Percentiles rank a stretch among this genome's conserved stretches.
These are phyloP conservation scores for Benthosema pterotum DNA, from an alignment of 2,797 vertebrate species.

Conservation along the genomic window DNA sequence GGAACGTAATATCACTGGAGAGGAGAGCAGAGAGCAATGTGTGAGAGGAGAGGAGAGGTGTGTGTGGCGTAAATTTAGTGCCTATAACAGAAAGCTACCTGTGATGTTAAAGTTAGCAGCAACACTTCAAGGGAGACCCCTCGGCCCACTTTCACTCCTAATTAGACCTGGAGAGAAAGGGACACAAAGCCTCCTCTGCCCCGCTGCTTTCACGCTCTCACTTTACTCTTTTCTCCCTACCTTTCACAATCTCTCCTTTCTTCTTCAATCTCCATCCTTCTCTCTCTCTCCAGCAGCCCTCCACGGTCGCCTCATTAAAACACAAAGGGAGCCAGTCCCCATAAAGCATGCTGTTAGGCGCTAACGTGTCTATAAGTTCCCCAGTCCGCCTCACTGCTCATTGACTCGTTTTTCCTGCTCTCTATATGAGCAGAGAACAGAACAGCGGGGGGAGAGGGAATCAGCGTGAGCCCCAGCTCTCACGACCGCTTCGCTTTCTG, in stretches of 20 bases:
- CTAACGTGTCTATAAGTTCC: conserved; percentile 57
- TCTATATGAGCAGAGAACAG: conserved; percentile 38
- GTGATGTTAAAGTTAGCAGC: conserved; percentile 32
- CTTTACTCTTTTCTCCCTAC: conserved; percentile 29
- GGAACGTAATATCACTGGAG: conserved; percentile 1
- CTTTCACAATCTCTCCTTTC: conserved; percentile 1
- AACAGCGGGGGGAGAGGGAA: conserved; percentile 6
- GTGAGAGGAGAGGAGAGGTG: conserved; percentile 2
- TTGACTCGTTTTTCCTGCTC: conserved; percentile 40
- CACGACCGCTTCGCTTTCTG: not conserved
- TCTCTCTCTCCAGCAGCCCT: conserved; percentile 35
- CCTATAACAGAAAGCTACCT: not conserved
- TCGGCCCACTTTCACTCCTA: conserved; percentile 46
- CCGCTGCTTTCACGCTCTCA: conserved; percentile 20
- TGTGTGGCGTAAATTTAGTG: too few relatives aligned
- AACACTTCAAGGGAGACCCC: conserved; percentile 25
- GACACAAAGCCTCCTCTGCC: conserved; percentile 37
- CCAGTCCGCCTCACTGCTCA: conserved; percentile 51
- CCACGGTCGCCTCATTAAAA: conserved; percentile 70
- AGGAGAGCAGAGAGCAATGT: not conserved
- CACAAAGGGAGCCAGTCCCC: conserved; percentile 60
- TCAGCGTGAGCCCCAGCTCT: conserved; percentile 32
- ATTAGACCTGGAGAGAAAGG: conserved; percentile 57
- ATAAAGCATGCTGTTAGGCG: conserved; percentile 66
- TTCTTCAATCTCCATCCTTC: conserved; percentile 34